Conservation (phyloP, 2,113 vertebrate genomes). For the Sinosuthora webbiana region DNA sequence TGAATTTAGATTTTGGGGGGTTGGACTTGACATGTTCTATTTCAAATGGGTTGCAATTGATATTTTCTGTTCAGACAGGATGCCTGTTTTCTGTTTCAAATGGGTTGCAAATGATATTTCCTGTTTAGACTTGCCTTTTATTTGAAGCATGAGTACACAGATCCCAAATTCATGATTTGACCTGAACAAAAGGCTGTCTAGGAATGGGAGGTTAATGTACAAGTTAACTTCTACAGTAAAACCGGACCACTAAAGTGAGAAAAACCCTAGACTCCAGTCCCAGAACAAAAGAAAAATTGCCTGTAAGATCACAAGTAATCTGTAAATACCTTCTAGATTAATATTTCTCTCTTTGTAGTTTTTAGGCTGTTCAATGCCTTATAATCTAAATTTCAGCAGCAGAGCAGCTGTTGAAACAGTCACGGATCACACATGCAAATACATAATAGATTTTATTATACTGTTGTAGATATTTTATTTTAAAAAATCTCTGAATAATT, state of each 20-base stretch:
- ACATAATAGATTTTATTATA: background rate
- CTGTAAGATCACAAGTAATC: background rate
- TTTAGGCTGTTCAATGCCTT: background rate
- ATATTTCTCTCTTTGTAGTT: background rate
- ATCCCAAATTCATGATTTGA: background rate
- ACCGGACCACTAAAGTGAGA: background rate
- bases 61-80: background rate
- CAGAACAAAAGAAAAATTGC: background rate
- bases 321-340: background rate
- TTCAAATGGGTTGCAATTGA: background rate
- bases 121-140: background rate
- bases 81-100: background rate
- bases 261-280: background rate
- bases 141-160: background rate
- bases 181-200: background rate
- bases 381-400: background rate
- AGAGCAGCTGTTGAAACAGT: background rate
- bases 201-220: background rate
- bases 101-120: background rate
- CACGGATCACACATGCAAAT: background rate
- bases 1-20: background rate
- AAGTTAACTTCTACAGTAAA: background rate
- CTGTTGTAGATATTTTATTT: background rate
- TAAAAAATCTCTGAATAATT: background rate
- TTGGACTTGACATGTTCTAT: background rate